These are phyloP conservation scores for Eudemis profundana DNA, from an alignment of 2,888 invertebrate species.

Conservation along the genomic window DNA sequence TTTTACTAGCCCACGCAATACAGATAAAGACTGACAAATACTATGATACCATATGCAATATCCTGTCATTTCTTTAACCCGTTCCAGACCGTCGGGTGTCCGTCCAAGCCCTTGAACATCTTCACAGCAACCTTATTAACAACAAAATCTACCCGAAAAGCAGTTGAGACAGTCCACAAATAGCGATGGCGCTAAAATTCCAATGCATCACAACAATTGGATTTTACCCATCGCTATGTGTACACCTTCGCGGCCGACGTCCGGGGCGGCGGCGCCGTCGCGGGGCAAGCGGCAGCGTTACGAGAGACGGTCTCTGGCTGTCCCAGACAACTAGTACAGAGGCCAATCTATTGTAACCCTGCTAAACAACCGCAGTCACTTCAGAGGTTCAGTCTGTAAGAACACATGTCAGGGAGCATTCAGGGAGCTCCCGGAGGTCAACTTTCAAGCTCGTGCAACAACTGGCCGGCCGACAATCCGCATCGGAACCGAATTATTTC, in stretches of 20 bases:
- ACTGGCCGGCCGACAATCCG: conserved; percentile 2
- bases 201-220: conserved; percentile 79
- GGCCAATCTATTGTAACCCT: conserved; percentile 71
- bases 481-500: conserved; percentile 28
- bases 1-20: no score
- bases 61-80: background rate
- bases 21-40: background rate
- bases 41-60: background rate
- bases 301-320: conserved; percentile 61
- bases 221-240: conserved; percentile 80
- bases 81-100: background rate
- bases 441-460: background rate
- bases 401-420: conserved; percentile 52
- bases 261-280: conserved; percentile 57
- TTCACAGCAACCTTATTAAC: conserved; percentile 39
- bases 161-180: conserved; percentile 76
- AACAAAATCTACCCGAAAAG: conserved; percentile 47
- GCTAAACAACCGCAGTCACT: conserved; percentile 52
- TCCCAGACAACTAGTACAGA: conserved; percentile 67
- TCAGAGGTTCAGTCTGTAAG: conserved; percentile 58
- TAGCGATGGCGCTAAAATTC: conserved; percentile 80
- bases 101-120: conserved; percentile 3
- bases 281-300: conserved; percentile 66
- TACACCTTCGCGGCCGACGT: conserved; percentile 67
- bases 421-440: conserved; percentile 49